These are phyloP conservation scores for Dinocampus coccinellae DNA, from an alignment of 2,888 invertebrate genomes.

Conservation along the genomic window DNA sequence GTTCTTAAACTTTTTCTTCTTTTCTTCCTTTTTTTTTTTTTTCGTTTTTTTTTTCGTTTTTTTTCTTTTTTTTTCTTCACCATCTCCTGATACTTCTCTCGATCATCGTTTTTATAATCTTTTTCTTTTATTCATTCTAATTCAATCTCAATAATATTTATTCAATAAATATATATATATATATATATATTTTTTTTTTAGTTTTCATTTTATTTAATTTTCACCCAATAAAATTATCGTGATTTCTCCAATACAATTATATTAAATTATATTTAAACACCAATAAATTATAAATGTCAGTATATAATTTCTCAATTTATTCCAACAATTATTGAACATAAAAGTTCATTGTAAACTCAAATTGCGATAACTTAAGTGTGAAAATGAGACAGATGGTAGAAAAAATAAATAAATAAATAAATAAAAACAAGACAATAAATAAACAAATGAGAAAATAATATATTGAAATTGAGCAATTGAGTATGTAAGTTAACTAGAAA, in stretches of 20 bases:
- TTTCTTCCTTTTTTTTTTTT: no score
- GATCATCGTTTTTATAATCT: not conserved
- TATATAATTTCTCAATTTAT: not conserved
- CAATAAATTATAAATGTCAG: no score
- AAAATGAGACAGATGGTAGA: no score
- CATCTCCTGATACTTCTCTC: slow-evolving; percentile 5
- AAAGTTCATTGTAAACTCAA: not conserved
- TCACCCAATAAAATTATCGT: no score
- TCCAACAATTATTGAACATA: not conserved
- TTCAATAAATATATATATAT: no score
- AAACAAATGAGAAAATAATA: not conserved
- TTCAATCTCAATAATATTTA: slow-evolving; percentile 30
- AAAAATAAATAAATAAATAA: no score
- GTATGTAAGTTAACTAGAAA: not conserved
- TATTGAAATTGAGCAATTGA: not conserved
- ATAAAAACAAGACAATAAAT: not conserved
- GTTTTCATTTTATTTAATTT: no score
- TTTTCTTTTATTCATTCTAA: not conserved
- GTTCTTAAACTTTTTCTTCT: slow-evolving; percentile 26
- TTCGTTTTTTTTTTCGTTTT: no score
- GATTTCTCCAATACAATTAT: no score
- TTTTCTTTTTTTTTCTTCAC: no score
- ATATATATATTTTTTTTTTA: no score
- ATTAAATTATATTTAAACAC: no score
- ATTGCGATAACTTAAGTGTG: slow-evolving; percentile 3